Percentiles rank a stretch among this genome's conserved stretches.
These are phyloP conservation scores for Scatophagus argus DNA, from an alignment of 2,113 vertebrate species.

Conservation along the genomic window DNA sequence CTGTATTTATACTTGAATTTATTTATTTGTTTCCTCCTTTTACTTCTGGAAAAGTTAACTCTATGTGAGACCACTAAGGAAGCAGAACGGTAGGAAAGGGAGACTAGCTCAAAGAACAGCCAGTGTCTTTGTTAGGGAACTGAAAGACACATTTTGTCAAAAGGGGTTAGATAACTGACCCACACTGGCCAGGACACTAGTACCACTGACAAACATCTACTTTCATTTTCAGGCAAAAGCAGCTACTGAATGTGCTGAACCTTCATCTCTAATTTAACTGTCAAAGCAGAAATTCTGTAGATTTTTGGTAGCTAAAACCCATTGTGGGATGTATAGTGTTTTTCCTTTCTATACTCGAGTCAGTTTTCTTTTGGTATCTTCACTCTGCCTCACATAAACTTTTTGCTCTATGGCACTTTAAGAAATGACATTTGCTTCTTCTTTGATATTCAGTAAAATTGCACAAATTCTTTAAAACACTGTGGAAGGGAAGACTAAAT, in stretches of 20 bases:
- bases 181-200: neutral
- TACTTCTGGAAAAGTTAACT: slow-evolving; percentile 7
- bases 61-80: neutral
- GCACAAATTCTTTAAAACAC: neutral
- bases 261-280: neutral
- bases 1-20: slow-evolving; percentile 35
- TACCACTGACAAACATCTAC: slow-evolving; percentile 7
- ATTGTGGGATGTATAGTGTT: neutral
- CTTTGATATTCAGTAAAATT: neutral
- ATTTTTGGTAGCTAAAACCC: neutral
- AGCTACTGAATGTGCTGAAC: neutral
- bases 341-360: neutral
- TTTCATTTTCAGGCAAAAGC: neutral
- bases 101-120: neutral
- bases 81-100: neutral
- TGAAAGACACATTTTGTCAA: neutral
- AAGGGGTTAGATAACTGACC: neutral
- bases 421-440: neutral
- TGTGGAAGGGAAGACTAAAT: neutral
- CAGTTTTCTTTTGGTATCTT: neutral
- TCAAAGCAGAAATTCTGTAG: neutral
- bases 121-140: neutral
- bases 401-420: slow-evolving; percentile 17
- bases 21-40: slow-evolving; percentile 2
- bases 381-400: neutral